These are phyloP conservation scores for Oriolus oriolus DNA, from an alignment of 2,113 vertebrate species.

Conservation along the genomic window DNA sequence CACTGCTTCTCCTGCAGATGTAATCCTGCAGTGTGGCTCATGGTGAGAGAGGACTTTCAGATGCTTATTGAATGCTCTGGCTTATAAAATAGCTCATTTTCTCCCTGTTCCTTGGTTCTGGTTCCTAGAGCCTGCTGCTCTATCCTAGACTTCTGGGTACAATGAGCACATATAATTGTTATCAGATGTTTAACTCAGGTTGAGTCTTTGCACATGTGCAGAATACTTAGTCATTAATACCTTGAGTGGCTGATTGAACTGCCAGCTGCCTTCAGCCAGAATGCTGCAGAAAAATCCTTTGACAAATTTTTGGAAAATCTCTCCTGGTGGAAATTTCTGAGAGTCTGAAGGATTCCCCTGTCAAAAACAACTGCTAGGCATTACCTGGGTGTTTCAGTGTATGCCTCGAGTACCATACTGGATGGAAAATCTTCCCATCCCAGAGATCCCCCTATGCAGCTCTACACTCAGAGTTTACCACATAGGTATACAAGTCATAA, in stretches of 20 bases:
- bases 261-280: background rate
- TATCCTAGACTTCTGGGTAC: background rate
- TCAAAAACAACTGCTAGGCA: background rate
- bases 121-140: background rate
- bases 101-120: background rate
- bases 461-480: fast-evolving
- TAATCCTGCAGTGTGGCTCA: background rate
- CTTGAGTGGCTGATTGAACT: background rate
- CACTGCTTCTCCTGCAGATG: background rate
- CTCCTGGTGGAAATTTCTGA: background rate
- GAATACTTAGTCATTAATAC: background rate
- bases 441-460: background rate
- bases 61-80: background rate
- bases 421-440: background rate
- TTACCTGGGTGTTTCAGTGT: background rate
- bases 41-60: background rate
- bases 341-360: background rate
- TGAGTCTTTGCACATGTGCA: background rate
- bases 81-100: background rate
- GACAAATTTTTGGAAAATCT: background rate
- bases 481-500: background rate
- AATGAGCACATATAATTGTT: background rate
- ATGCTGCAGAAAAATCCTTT: background rate
- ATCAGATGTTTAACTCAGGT: background rate
- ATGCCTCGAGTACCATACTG: background rate